These are phyloP conservation scores for Tethya wilhelma DNA, from an alignment of 37 sponge, comb jelly and placozoan species.

Conservation along the genomic window DNA sequence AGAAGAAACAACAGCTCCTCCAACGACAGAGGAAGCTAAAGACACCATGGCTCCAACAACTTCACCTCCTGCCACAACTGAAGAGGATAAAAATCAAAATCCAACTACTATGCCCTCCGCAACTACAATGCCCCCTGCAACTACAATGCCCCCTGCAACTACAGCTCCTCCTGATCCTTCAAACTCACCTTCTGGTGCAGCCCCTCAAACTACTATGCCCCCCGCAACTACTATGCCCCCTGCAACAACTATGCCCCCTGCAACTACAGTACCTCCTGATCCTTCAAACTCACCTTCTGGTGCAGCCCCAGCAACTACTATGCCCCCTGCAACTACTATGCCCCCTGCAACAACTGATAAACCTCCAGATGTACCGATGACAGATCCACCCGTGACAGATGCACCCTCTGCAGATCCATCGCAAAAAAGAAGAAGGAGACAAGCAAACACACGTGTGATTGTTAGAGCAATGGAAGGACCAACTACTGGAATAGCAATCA, in stretches of 20 bases:
- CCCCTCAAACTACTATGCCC: background rate
- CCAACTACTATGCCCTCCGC: background rate
- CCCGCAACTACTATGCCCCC: background rate
- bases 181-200: background rate
- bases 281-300: too few species aligned
- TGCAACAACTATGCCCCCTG: background rate
- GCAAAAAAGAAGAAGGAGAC: too few species aligned
- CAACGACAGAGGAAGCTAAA: background rate
- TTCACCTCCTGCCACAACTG: background rate
- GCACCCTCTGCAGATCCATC: too few species aligned
- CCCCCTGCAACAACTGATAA: too few species aligned
- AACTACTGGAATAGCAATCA: too few species aligned
- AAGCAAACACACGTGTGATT: too few species aligned
- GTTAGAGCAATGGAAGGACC: too few species aligned
- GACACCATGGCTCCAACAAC: background rate
- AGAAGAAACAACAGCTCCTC: background rate
- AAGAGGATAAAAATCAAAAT: background rate
- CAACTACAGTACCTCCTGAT: background rate
- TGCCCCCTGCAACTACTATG: too few species aligned
- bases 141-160: background rate
- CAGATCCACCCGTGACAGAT: too few species aligned
- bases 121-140: background rate
- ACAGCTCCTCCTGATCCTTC: background rate
- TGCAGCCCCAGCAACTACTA: too few species aligned
- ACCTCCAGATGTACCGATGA: too few species aligned